Evolutionary conservation across 1,140 invertebrate genomes (phyloP), one percentile per base, ranked within the genome.

Genomic region (Euborellia annulipes): DNA sequence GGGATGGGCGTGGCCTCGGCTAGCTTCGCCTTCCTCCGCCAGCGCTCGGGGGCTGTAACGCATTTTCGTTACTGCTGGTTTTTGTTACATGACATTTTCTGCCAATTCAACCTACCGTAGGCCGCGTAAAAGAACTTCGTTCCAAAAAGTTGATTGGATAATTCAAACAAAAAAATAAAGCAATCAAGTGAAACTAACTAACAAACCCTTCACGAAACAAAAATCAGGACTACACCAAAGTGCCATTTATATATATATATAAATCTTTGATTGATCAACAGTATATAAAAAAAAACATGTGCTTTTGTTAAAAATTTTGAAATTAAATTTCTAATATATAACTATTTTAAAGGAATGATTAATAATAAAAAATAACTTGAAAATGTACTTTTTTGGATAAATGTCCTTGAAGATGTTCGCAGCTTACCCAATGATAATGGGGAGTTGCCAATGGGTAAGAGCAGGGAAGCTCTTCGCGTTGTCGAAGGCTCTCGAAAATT

Each of bases 401-500:
- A 20, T n/a, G 16, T 36, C 17, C 41, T 43, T 40, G 43, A 43
- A 39, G 49, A 56, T 47, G 52, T 47, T 52, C 51, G 53, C 56
- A 68, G 69, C 66, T 72, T 73, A 78, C 76, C 76, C 74, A 78
- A 64, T 78, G 72, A 65, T 73, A 77, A 66, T 70, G 71, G 63
- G 75, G 72, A 48, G 62, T 61, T 63, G 84, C 80, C 60, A 85
- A 78, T 58, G 82, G 82, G 70, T 83, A 86, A 59, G 82, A 83
- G 70, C 80, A 85, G 62, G 82, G 82, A 56, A 85, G 76, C 62
- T 85, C 80, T 67, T 87, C 82, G 63, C 80, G 81, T 64, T 84
- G 82, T 60, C 85, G 76, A 62, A 90, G 76, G 68, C 80, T 82
- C 70, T 89, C 85, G 76, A 90, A 88, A 70, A 89, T 88, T 60